Evolutionary conservation across 2,113 vertebrate genomes (phyloP), one percentile per base, ranked within the genome.

Genomic region (Acrocephalus kingi): DNA sequence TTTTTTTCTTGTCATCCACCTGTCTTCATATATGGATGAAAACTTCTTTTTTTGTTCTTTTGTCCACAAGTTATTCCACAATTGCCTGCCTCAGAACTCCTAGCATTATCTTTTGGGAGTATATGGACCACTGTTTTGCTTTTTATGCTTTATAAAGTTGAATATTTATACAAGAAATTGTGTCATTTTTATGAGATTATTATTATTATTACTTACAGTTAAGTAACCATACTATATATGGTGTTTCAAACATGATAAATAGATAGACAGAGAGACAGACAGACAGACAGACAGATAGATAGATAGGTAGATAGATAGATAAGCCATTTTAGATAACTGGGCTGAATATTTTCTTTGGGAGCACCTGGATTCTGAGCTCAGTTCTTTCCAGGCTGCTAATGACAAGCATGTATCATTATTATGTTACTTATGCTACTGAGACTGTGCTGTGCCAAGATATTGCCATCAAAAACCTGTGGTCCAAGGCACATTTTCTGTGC

Each of bases 21-120:
- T 37, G 8, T 58, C 30, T 54, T 80, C 19, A 49, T 12, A 30
- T 28, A 33, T 3, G 21, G 23, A 41, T 27, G 9, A 63, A 63
- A 58, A 15, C 0, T 6, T 9, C 6, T 33, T 33, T 37, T 27
- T 22, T 48, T 15, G 11, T 5, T 2, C 2, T 20, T 10, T 51
- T 35, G 15, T 48, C 5, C 61, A 41, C 17, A 91, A 48, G 7
- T 59, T 73, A 41, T 68, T 63, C 11, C 23, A 56, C 24, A 82
- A n/a, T 41, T 46, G 4, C 14, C 19, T 77, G 14, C 25, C 58
- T 87, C 39, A 87, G 24, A 81, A 63, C 18, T 61, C 9, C 23
- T 64, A 37, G 4, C 2, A 10, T 63, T 87, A 33, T 62, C 27
- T 54, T 79, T 45, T 69, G 13, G 14, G 12, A 83, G 8, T 43